These are phyloP conservation scores for Coptodon bakossiorum DNA, from an alignment of 2,113 vertebrate species.

Conservation along the genomic window DNA sequence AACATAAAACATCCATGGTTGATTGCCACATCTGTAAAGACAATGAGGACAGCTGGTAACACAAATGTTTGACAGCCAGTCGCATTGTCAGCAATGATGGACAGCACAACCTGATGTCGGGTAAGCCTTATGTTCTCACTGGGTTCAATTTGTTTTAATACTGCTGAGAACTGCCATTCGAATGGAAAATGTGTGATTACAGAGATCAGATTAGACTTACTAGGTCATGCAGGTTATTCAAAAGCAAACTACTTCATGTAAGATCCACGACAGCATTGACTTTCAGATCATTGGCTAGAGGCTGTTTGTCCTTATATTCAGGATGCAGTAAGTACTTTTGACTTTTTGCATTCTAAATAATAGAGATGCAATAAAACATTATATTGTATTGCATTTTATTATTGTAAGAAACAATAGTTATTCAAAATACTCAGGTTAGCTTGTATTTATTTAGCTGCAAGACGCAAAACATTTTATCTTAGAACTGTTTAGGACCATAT, in stretches of 20 bases:
- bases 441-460: neutral
- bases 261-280: neutral
- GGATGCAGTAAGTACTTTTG: neutral
- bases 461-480: accelerated
- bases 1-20: neutral
- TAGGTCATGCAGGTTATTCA: neutral
- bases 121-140: neutral
- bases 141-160: neutral
- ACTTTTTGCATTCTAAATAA: neutral
- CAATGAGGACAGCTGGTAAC: neutral
- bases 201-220: neutral
- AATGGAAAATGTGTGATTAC: neutral
- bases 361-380: neutral
- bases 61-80: neutral
- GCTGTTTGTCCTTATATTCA: neutral
- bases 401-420: neutral
- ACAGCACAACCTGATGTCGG: neutral
- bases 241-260: neutral
- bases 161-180: neutral
- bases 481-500: neutral
- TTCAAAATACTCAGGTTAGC: neutral
- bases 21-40: neutral
- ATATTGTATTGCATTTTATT: neutral
- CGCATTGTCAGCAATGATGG: neutral
- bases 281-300: neutral